Conservation (phyloP, 2,113 vertebrate genomes). For the Dasyornis broadbenti region DNA sequence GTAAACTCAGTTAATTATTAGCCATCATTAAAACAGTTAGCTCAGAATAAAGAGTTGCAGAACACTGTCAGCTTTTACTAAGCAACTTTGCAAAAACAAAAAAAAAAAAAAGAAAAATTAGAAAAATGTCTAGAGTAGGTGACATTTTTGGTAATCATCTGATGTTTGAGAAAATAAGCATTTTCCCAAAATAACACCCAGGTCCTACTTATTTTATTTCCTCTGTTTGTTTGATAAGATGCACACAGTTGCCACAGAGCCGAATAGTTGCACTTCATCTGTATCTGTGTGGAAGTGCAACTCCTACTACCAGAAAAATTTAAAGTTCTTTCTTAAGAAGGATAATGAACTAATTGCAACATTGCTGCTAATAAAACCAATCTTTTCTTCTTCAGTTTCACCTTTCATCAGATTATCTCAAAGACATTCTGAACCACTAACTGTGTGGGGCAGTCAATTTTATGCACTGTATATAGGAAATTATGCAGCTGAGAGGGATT, state of each 20-base stretch:
- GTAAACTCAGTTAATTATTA: neutral
- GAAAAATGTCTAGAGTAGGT: neutral
- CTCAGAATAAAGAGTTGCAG: neutral
- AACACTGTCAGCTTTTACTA: neutral
- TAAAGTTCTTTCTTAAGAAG: neutral
- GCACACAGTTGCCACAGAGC: neutral
- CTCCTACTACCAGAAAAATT: neutral
- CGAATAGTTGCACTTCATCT: neutral
- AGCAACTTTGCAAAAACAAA: neutral
- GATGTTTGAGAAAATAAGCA: neutral
- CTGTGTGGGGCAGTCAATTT: neutral
- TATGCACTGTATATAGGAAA: neutral
- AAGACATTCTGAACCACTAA: neutral
- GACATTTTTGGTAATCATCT: neutral
- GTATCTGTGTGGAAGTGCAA: neutral
- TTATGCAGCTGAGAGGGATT: neutral
- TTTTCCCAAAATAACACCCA: neutral
- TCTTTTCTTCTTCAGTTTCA: neutral
- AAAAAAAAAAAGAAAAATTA: neutral
- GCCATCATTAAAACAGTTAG: neutral
- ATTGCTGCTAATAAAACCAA: neutral
- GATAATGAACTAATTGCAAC: neutral
- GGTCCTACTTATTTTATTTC: neutral
- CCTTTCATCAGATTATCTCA: neutral
- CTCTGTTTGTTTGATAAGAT: neutral